phyloP scores from a whole-genome alignment of 2,888 invertebrate genomes.

The Cosmia pyralina region DNA sequence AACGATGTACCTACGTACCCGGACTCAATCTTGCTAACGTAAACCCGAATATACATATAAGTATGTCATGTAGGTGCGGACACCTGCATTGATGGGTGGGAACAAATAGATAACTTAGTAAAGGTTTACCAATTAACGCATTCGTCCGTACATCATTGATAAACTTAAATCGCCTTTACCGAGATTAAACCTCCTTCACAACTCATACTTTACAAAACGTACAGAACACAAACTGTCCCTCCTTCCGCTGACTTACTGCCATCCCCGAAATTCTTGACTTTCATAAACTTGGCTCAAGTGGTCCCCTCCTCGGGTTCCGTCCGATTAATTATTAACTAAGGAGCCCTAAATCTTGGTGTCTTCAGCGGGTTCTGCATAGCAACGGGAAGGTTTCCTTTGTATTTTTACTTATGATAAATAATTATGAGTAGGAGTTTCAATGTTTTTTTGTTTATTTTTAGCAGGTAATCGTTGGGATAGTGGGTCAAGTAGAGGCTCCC shows the following conservation, averaged over 20 bases:
- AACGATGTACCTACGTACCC: neutral
- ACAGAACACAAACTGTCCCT: neutral
- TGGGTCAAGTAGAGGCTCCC: neutral
- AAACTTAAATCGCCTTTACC: neutral
- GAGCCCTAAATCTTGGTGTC: slow-evolving; percentile 47
- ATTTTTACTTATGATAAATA: slow-evolving; percentile 45
- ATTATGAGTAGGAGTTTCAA: slow-evolving; percentile 28
- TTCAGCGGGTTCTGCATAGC: slow-evolving; percentile 38
- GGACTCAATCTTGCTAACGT: neutral
- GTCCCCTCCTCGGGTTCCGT: slow-evolving; percentile 39
- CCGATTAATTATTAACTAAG: slow-evolving; percentile 64
- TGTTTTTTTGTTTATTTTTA: slow-evolving; percentile 32
- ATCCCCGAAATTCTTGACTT: slow-evolving; percentile 36
- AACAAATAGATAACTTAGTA: neutral
- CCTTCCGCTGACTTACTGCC: slow-evolving; percentile 16
- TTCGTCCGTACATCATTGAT: no score
- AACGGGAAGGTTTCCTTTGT: slow-evolving; percentile 39
- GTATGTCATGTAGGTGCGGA: neutral
- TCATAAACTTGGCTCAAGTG: slow-evolving; percentile 48
- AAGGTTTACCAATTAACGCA: neutral
- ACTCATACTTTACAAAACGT: slow-evolving; percentile 10
- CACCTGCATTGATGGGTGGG: no score
- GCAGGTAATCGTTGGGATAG: slow-evolving; percentile 18
- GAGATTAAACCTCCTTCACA: neutral
- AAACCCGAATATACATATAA: neutral